phyloP scores from a whole-genome alignment of 1,140 invertebrate genomes.

The Dendroctonus valens region DNA sequence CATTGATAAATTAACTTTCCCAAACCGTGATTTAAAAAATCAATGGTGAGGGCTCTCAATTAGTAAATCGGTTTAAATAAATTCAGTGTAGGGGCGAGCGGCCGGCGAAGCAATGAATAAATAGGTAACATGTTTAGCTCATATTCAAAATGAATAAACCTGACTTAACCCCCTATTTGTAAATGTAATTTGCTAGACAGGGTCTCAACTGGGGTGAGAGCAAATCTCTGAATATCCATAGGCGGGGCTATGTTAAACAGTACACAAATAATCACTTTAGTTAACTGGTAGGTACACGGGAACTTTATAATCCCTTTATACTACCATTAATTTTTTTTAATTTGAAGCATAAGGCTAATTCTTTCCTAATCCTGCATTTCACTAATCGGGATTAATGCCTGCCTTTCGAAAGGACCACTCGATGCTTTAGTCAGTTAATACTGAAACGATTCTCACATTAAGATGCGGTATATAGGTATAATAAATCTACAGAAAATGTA shows the following conservation, averaged over 20 bases:
- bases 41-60: constrained; percentile 15
- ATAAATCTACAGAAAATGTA: background rate
- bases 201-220: constrained; percentile 24
- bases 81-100: constrained; percentile 2
- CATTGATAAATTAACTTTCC: too few species aligned
- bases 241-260: constrained; percentile 20
- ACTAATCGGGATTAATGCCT: too few species aligned
- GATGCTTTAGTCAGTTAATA: too few species aligned
- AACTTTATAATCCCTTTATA: constrained; percentile 13
- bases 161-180: constrained; percentile 41
- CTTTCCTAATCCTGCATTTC: background rate
- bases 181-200: constrained; percentile 41
- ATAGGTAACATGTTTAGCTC: constrained; percentile 43
- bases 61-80: constrained; percentile 37
- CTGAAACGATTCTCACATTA: too few species aligned
- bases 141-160: constrained; percentile 43
- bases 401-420: too few species aligned
- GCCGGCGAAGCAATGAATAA: constrained; percentile 39
- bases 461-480: background rate
- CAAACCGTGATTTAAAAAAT: constrained; percentile 6
- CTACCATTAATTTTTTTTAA: constrained; percentile 19
- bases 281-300: constrained; percentile 13
- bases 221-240: constrained; percentile 27
- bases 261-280: constrained; percentile 30
- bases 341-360: background rate